Percentiles rank a stretch among this genome's conserved stretches.
Evolutionary conservation across 2,113 vertebrate species (phyloP).

Genomic region (Ceuthmochares aereus): DNA sequence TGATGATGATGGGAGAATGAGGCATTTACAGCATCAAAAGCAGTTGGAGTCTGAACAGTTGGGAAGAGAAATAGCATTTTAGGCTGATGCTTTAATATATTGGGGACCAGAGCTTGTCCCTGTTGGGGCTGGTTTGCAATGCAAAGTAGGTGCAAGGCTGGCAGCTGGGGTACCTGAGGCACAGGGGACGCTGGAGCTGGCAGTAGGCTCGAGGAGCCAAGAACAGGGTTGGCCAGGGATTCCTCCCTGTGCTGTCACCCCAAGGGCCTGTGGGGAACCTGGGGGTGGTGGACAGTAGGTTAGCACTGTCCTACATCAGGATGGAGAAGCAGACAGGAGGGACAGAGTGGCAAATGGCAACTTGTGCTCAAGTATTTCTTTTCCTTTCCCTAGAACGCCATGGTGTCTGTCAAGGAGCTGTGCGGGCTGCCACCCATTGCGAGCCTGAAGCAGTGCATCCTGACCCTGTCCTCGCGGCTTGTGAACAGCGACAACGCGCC

Average conservation of each 20-base stretch:
- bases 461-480: conserved; percentile 89
- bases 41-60: background rate
- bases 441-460: conserved; percentile 96
- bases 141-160: background rate
- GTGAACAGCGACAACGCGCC: conserved; percentile 82
- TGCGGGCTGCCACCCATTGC: conserved; percentile 95
- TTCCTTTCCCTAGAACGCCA: conserved; percentile 81
- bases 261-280: fast-evolving
- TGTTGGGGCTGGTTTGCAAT: background rate
- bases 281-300: fast-evolving
- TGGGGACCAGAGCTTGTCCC: background rate
- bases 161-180: background rate
- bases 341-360: fast-evolving
- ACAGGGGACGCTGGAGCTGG: background rate
- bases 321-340: background rate
- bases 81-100: background rate
- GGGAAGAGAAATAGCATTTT: background rate
- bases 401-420: conserved; percentile 91
- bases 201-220: background rate
- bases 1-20: background rate
- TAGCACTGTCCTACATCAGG: background rate
- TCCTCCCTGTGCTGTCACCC: background rate
- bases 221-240: background rate
- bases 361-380: background rate
- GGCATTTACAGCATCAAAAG: conserved; percentile 13